phyloP scores from a whole-genome alignment of 2,888 invertebrate genomes.

The Microctonus hyperodae region DNA sequence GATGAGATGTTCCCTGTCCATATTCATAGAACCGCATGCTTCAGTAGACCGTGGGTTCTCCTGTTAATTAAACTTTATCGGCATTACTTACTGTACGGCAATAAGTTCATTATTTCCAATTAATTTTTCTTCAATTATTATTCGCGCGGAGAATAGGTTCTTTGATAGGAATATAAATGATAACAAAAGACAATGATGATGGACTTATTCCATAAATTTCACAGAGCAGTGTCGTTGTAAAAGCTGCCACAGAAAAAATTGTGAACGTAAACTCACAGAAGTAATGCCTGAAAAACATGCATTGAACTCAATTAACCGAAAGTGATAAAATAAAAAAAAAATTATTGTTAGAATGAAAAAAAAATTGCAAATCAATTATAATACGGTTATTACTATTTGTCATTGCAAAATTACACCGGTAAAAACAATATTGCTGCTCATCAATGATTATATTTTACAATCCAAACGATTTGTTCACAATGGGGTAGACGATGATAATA shows the following conservation, averaged over 20 bases:
- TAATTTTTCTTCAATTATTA: constrained; percentile 24
- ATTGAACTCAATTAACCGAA: constrained; percentile 52
- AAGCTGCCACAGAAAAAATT: constrained; percentile 41
- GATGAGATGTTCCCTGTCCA: constrained; percentile 61
- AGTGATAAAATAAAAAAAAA: constrained; percentile 38
- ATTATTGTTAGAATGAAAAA: constrained; percentile 35
- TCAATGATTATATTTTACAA: constrained; percentile 20
- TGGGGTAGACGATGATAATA: background rate
- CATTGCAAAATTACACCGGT: constrained; percentile 28
- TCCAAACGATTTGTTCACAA: constrained; percentile 17
- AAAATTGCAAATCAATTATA: constrained; percentile 25
- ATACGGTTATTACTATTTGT: background rate
- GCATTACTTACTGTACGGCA: constrained; percentile 57
- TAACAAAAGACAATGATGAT: constrained; percentile 29
- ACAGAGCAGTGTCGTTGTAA: constrained; percentile 38
- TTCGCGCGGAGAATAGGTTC: background rate
- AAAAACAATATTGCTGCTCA: background rate
- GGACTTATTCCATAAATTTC: constrained; percentile 34
- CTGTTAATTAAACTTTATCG: constrained; percentile 60
- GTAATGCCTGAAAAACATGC: constrained; percentile 61
- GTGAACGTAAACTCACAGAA: constrained; percentile 46
- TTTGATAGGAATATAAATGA: constrained; percentile 18
- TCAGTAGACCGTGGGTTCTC: constrained; percentile 58
- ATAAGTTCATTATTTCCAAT: constrained; percentile 40
- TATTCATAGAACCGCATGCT: constrained; percentile 61